Evolutionary conservation across 1,140 invertebrate species (phyloP).

Genomic region (Aleiodes sp.): DNA sequence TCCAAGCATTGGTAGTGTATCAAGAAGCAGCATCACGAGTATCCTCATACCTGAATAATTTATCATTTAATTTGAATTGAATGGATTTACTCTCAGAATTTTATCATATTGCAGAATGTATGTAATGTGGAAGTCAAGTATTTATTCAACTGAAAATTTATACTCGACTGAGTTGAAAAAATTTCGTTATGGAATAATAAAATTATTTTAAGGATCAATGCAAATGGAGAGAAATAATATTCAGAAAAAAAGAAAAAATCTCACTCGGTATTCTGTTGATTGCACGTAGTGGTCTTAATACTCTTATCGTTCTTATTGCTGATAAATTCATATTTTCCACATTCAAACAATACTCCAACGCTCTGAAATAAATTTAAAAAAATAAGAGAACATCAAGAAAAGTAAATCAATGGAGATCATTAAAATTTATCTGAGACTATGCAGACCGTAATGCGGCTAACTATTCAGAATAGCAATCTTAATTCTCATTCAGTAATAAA

Average conservation of each 20-base stretch:
- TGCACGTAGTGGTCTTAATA: conserved; percentile 92
- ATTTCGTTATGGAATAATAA: too few relatives aligned
- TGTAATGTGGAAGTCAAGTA: not conserved
- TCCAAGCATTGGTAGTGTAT: conserved; percentile 98
- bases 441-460: too few relatives aligned
- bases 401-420: conserved; percentile 7
- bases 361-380: conserved; percentile 67
- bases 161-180: not conserved
- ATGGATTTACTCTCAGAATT: too few relatives aligned
- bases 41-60: conserved; percentile 90
- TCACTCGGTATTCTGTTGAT: conserved; percentile 99
- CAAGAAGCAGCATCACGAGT: conserved; percentile 97
- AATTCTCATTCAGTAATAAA: too few relatives aligned
- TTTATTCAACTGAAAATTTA: not conserved
- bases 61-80: not conserved
- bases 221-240: conserved; percentile 36
- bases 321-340: conserved; percentile 98
- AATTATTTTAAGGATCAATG: conserved; percentile 21
- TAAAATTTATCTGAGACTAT: too few relatives aligned
- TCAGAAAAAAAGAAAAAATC: too few relatives aligned
- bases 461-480: too few relatives aligned
- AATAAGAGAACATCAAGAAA: not conserved
- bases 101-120: not conserved
- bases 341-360: conserved; percentile 93
- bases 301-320: conserved; percentile 96